Percentiles rank a stretch among this genome's conserved stretches.
Conservation (phyloP, 2,113 vertebrate species). For the Pelobates fuscus region DNA sequence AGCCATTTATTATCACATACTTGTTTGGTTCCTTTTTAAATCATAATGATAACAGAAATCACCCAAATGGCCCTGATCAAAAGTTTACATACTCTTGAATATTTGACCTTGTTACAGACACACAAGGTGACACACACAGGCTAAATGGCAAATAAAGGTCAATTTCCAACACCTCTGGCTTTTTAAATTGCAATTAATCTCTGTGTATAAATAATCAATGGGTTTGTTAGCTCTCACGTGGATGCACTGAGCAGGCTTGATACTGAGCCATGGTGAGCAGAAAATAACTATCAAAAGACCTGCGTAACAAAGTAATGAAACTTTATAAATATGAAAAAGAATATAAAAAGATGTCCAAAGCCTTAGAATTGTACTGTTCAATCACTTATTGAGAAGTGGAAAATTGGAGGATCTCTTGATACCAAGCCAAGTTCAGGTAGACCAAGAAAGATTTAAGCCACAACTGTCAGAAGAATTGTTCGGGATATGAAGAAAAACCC, state of each 20-base stretch:
- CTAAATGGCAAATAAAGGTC: not conserved
- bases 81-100: not conserved
- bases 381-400: constrained; percentile 3
- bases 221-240: not conserved
- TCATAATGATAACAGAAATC: not conserved
- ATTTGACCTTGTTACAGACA: not conserved
- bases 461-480: not conserved
- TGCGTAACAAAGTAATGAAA: not conserved
- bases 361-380: not conserved
- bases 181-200: not conserved
- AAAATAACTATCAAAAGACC: not conserved
- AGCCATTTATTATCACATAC: not conserved
- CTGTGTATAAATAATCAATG: not conserved
- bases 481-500: not conserved
- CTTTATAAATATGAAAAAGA: not conserved
- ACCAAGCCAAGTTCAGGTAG: not conserved
- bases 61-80: not conserved
- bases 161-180: not conserved
- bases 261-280: constrained; percentile 2
- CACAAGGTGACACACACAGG: not conserved
- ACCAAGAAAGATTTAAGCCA: not conserved
- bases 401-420: constrained; percentile 1
- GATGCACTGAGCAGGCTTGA: not conserved
- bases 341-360: constrained; percentile 2
- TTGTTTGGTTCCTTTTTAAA: not conserved